phyloP scores from a whole-genome alignment of 53 echinoderm and acorn worm species.

The Actinopyga echinites region DNA sequence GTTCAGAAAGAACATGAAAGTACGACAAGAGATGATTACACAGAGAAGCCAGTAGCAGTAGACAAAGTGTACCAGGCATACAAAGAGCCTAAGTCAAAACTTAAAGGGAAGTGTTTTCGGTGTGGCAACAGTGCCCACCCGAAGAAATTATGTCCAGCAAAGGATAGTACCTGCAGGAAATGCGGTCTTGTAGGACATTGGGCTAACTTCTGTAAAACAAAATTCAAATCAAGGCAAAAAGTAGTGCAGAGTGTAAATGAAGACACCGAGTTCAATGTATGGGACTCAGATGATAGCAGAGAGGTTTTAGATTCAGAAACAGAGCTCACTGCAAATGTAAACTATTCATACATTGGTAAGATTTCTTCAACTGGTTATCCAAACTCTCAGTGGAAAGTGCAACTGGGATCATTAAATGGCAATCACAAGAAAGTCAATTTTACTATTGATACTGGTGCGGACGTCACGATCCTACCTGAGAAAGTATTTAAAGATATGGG shows the following conservation, averaged over 20 bases:
- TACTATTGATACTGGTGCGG: constrained; percentile 36
- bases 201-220: not conserved
- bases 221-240: not conserved
- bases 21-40: not conserved
- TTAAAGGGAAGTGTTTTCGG: constrained; percentile 6
- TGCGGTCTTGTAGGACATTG: constrained; percentile 2
- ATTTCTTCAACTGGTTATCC: not conserved
- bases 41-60: not conserved
- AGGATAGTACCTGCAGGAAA: not conserved
- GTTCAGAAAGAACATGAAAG: constrained; percentile 22
- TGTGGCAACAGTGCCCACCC: not conserved
- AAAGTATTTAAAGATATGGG: not conserved
- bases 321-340: not conserved
- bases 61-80: too few relatives aligned
- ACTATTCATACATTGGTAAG: constrained; percentile 1
- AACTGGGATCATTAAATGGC: not conserved
- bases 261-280: not conserved
- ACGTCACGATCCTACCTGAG: constrained; percentile 38
- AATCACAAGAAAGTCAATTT: constrained; percentile 2
- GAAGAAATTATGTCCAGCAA: constrained; percentile 23
- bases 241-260: not conserved
- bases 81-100: too few relatives aligned
- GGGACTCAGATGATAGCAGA: not conserved
- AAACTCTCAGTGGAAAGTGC: not conserved
- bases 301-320: not conserved